Evolutionary conservation across 2,797 vertebrate genomes (phyloP), one percentile per base, ranked within the genome.

Genomic region (Esox lucius): DNA sequence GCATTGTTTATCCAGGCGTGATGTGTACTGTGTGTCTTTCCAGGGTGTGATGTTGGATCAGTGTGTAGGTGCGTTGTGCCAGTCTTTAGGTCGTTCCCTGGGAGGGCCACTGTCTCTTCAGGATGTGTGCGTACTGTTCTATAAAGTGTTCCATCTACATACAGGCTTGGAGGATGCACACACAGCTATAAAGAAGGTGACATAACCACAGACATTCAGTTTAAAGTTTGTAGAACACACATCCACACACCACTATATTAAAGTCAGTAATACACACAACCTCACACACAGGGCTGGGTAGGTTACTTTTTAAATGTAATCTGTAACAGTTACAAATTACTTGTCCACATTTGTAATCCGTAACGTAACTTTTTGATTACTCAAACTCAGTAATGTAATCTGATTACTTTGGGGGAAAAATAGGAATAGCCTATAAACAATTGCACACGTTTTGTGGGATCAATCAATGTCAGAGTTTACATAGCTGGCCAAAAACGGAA

Each of bases 141-240:
- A 53, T 68, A 93, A 88, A 68, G 85, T 94, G 42, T 93, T 92
- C 75, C 84, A 89, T 31, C 70, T 81, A 67, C 46, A 83, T 13
- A 84, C 87, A 13, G 81, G 70, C 74, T 72, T 56, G 0, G 75
- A 82, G 1, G 91, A 93, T 15, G 89, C 86, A 48, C 71, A 74
- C 70, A 70, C 66, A 75, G 90, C 92, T 17, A 86, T 93, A 75
- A 79, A 77, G 72, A 91, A 91, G 92, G 93, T 94, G 85, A 74
- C 31, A 42, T 0, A 83, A 68, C 67, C 0, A 13, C 39, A 16
- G 15, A 65, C 42, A 28, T 42, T 39, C 28, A 31, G 28, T 31
- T 31, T 31, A 31, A 1, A 31, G 28, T 31, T 31, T 3, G 3
- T 31, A 31, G 28, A 31, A 26, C n/a, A 13, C 68, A 16, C 35